Evolutionary conservation across 2,113 vertebrate species (phyloP), one percentile per base, ranked within the genome.

Genomic region (Bubo scandiacus): DNA sequence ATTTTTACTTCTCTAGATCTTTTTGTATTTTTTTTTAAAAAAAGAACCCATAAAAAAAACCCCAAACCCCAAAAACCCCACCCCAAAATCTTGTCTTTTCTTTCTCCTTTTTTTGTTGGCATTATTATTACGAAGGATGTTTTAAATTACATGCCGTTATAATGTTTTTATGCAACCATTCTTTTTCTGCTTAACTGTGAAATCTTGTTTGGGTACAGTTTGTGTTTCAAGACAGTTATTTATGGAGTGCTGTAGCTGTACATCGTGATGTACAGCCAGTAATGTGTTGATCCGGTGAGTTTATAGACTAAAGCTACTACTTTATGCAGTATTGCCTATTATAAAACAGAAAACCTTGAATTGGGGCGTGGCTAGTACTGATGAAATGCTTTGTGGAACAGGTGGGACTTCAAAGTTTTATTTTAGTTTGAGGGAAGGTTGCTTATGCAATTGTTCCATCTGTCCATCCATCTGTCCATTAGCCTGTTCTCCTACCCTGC

Each of bases 361-460:
- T 45, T 34, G n/a, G 30, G 78, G 87, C 62, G 81, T 77, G 81
- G 71, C 71, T 72, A 77, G 38, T 55, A 78, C 84, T 86, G 74
- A 32, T 80, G 74, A 91, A 91, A 82, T 55, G 51, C 63, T 85
- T 52, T 81, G 81, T 75, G 86, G 38, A 96, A 95, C 94, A 95
- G 94, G 96, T 92, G 91, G 89, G 70, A 77, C 81, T 88, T 92
- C 12, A 57, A 74, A 94, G 77, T 72, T 94, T 93, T 87, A 91
- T 95, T 97, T 87, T 89, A 58, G 84, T 79, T 91, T 79, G 87
- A 90, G 62, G 89, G 78, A 92, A 88, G 85, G 81, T 84, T 90
- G 92, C 91, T 96, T 96, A 96, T 96, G 92, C 78, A 96, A 82
- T 91, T 55, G 36, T 79, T 87, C 96, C 96, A 97, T 95, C 91